These are phyloP conservation scores for Balearica regulorum DNA, from an alignment of 2,797 vertebrate species.

Conservation along the genomic window DNA sequence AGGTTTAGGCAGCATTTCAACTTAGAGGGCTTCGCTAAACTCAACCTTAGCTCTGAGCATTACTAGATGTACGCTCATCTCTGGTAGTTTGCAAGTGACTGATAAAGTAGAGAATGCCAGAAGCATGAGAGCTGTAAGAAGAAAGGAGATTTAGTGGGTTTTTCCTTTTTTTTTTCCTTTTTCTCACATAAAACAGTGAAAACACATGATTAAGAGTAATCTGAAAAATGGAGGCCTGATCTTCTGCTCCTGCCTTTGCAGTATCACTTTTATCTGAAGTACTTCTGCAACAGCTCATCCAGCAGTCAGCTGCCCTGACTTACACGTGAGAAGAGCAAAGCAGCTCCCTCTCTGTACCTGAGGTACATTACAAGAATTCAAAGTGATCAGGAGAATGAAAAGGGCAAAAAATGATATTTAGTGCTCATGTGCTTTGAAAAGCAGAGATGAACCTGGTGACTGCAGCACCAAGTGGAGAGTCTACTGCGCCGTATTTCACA, in stretches of 20 bases:
- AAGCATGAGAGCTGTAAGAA: neutral
- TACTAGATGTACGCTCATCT: rapidly evolving
- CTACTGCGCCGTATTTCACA: rapidly evolving
- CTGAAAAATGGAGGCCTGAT: neutral
- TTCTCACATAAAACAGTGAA: neutral
- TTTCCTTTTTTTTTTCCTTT: neutral
- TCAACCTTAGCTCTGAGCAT: neutral
- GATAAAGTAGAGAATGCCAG: neutral
- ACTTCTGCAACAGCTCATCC: neutral
- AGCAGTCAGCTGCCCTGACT: neutral
- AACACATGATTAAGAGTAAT: neutral
- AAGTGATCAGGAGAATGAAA: neutral
- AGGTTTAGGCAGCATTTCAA: neutral
- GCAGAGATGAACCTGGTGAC: neutral
- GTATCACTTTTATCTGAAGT: neutral
- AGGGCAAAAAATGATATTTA: neutral
- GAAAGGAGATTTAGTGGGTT: neutral
- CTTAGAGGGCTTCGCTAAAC: neutral
- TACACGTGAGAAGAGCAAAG: neutral
- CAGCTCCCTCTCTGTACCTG: rapidly evolving
- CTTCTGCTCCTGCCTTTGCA: neutral
- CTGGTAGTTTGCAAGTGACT: neutral
- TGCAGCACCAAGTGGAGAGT: neutral
- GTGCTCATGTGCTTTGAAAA: neutral
- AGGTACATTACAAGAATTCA: neutral